Evolutionary conservation across 2,888 invertebrate species (phyloP).

Genomic region (Frankliniella intonsa): DNA sequence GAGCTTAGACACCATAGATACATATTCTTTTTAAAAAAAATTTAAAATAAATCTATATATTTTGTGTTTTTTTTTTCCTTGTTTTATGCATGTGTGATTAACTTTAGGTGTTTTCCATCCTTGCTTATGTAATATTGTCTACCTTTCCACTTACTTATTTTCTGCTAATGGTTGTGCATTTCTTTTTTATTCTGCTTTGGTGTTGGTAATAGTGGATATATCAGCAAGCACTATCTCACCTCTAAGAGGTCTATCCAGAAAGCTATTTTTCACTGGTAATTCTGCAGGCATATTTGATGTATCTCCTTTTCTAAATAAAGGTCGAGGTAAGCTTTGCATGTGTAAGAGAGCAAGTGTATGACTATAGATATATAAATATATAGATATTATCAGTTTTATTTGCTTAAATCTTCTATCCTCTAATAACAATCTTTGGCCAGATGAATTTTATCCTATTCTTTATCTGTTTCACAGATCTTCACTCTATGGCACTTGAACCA

Average conservation of each 20-base stretch:
- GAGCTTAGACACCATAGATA: no score
- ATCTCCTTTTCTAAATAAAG: constrained; percentile 35
- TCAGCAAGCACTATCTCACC: background rate
- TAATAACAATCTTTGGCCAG: background rate
- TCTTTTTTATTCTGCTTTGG: constrained; percentile 13
- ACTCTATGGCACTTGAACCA: constrained; percentile 70
- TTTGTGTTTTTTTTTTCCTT: constrained; percentile 32
- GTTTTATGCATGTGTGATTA: background rate
- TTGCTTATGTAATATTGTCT: no score
- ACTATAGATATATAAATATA: background rate
- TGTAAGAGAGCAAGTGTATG: no score
- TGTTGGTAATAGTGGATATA: constrained; percentile 8
- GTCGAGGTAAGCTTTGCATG: constrained; percentile 33
- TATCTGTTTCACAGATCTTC: constrained; percentile 57
- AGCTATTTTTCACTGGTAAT: constrained; percentile 37
- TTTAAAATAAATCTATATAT: constrained; percentile 26
- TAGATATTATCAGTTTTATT: constrained; percentile 28
- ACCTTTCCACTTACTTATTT: no score
- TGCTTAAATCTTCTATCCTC: background rate
- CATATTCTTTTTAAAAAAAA: no score
- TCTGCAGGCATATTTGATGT: constrained; percentile 37
- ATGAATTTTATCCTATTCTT: no score
- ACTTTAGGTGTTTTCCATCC: constrained; percentile 1
- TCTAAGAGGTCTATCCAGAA: constrained; percentile 27
- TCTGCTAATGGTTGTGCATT: constrained; percentile 9